Conservation (phyloP, 2,888 invertebrate species). For the Ophion costatus region DNA sequence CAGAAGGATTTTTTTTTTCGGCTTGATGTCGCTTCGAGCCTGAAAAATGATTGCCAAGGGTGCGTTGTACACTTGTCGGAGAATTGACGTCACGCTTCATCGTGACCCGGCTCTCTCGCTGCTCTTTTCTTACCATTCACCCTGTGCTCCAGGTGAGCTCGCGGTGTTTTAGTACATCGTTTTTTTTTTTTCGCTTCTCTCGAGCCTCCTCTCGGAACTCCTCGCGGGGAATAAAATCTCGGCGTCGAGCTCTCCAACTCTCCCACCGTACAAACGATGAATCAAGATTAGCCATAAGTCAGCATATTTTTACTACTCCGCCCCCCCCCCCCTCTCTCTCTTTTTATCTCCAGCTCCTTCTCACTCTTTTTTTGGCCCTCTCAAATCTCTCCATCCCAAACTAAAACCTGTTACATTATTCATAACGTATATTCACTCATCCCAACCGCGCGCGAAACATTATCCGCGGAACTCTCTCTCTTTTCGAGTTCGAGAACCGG, state of each 20-base stretch:
- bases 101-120: neutral
- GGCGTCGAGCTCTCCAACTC: neutral
- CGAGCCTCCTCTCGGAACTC: neutral
- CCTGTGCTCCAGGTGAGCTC: neutral
- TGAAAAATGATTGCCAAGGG: conserved; percentile 23
- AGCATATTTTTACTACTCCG: conserved; percentile 47
- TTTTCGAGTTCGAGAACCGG: conserved; percentile 53
- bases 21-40: neutral
- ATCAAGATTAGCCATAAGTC: conserved; percentile 66
- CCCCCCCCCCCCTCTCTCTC: conserved; percentile 3
- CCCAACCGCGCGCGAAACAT: conserved; percentile 30
- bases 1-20: conserved; percentile 7
- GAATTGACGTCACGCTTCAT: conserved; percentile 42
- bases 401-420: conserved; percentile 58
- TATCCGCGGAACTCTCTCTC: conserved; percentile 8
- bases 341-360: conserved; percentile 1
- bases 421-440: conserved; percentile 32
- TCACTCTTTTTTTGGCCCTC: conserved; percentile 5
- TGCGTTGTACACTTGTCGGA: neutral
- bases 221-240: neutral
- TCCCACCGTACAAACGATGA: conserved; percentile 43
- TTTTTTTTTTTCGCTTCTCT: conserved; percentile 19
- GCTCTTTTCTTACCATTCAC: neutral
- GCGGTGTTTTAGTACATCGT: conserved; percentile 3
- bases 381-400: conserved; percentile 27